Evolutionary conservation across 2,113 vertebrate genomes (phyloP), one percentile per base, ranked within the genome.

Genomic region (Megaceryle torquata): DNA sequence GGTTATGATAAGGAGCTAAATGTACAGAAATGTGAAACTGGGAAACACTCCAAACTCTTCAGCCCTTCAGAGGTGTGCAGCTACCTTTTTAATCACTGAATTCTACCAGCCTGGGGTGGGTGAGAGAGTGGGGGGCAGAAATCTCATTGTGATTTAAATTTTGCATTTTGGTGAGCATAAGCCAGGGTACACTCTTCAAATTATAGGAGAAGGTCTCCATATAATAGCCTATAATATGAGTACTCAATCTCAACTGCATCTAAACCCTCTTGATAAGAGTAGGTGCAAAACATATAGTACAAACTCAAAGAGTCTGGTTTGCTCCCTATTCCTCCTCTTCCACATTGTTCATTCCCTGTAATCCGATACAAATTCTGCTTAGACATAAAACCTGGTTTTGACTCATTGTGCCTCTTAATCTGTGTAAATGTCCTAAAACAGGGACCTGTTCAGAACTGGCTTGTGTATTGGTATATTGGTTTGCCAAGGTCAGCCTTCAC

Each of bases 311-410:
- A 44, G 2, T 6, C 10, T 75, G 9, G 9, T 69, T 79, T 86
- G n/a, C 6, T 89, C 46, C 26, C 21, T 46, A n/a, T 7, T 8
- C 6, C 20, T 67, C 35, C 67, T 51, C 65, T 74, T 16, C 44
- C n/a, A 75, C 2, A 37, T 16, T n/a, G 22, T 75, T 89, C n/a
- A 13, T 77, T 59, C 19, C 37, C 26, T 84, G 21, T 31, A 80
- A 35, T 17, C 9, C 16, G n/a, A 2, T n/a, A 39, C 0, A 0
- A 89, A 51, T 56, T 68, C 53, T 43, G 16, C 8, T 68, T 56
- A 39, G 53, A 78, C 14, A 46, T 29, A 75, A 81, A 89, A 71
- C 25, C n/a, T 70, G 18, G 1, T 5, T 84, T 84, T 51, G 48
- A 82, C 39, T 24, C 5, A 3, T 53, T 65, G n/a, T 81, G 41